These are phyloP conservation scores for Epistrophe grossulariae DNA, from an alignment of 2,888 invertebrate species.

Conservation along the genomic window DNA sequence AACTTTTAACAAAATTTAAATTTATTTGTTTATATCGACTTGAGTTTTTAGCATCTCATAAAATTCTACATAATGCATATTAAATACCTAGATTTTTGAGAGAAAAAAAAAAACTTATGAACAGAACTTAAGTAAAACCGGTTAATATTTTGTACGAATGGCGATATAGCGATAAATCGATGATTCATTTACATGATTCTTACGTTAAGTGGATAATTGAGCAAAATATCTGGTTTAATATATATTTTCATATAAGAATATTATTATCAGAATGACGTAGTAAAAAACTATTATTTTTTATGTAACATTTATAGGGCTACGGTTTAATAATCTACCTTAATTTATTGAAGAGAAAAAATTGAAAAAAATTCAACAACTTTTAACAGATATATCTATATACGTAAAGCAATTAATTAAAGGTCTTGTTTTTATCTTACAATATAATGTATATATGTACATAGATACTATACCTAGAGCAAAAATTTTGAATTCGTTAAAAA, in stretches of 20 bases:
- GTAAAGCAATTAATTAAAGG: not conserved
- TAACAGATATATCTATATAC: not conserved
- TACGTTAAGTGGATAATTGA: not conserved
- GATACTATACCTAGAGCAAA: no score
- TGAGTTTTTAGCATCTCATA: no score
- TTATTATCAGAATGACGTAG: not conserved
- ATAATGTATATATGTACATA: no score
- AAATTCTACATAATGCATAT: not conserved
- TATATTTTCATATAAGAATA: not conserved
- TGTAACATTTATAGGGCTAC: not conserved
- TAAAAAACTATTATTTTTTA: not conserved
- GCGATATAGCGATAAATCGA: not conserved
- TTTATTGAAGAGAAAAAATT: not conserved
- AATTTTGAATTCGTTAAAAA: no score
- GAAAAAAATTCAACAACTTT: not conserved
- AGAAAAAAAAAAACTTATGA: no score
- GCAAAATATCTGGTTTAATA: not conserved
- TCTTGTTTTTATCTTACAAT: not conserved
- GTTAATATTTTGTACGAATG: not conserved
- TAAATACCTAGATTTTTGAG: no score
- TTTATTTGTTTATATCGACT: no score
- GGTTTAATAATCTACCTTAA: not conserved
- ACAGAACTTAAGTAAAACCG: not conserved
- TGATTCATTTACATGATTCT: conserved; percentile 4
- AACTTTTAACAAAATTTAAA: no score